These are phyloP conservation scores for Chorisops tibialis DNA, from an alignment of 2,888 invertebrate species.

Conservation along the genomic window DNA sequence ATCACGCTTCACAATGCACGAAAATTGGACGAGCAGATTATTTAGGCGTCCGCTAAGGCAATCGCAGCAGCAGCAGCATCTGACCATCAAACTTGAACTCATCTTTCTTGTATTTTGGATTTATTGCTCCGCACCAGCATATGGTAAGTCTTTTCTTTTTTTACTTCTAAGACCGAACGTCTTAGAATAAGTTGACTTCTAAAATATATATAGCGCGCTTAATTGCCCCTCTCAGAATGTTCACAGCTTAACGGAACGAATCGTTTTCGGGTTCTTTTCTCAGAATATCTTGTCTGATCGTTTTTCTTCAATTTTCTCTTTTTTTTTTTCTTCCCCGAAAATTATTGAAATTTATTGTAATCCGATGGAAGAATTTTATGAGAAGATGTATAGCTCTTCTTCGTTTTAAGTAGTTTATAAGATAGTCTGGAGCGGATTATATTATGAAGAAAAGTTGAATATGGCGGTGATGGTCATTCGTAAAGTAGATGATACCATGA, in stretches of 20 bases:
- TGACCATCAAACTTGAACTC: conserved; percentile 15
- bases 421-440: no score
- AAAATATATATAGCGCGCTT: not conserved
- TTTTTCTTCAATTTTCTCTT: conserved; percentile 21
- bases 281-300: conserved; percentile 10
- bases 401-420: no score
- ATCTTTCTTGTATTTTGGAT: conserved; percentile 30
- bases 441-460: no score
- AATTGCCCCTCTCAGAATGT: not conserved
- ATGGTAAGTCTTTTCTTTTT: conserved; percentile 18
- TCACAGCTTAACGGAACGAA: conserved; percentile 13
- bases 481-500: no score
- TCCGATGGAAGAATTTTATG: conserved; percentile 3
- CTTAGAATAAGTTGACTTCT: not conserved
- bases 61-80: conserved; percentile 3
- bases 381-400: not conserved
- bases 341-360: conserved; percentile 23
- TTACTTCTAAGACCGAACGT: not conserved
- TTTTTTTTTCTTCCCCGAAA: not conserved
- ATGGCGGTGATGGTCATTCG: no score
- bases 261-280: not conserved
- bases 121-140: conserved; percentile 28
- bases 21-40: conserved; percentile 20
- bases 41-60: not conserved
- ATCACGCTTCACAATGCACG: conserved; percentile 20